A percentile compares a stretch with the other conserved stretches of the same genome.
Conservation (phyloP, 92 coral and sea anemone genomes). For the Paramuricea clavata region DNA sequence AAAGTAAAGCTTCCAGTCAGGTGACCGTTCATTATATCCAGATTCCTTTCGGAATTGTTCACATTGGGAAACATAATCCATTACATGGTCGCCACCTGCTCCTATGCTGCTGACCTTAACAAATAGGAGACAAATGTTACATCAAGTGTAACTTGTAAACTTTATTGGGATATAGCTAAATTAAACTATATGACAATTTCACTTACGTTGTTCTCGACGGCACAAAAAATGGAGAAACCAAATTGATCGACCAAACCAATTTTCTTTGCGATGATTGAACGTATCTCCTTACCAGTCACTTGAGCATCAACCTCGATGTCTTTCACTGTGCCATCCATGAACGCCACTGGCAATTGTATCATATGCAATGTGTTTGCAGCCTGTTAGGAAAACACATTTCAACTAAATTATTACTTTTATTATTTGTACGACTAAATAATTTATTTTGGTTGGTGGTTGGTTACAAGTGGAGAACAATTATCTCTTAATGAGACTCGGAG, state of each 20-base stretch:
- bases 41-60: constrained; percentile 85
- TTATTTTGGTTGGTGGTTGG: no score
- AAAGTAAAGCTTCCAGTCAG: constrained; percentile 77
- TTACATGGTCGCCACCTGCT: constrained; percentile 74
- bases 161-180: not conserved
- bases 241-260: constrained; percentile 74
- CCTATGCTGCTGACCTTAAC: constrained; percentile 89
- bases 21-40: constrained; percentile 61
- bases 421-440: no score
- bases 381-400: constrained; percentile 36
- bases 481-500: no score
- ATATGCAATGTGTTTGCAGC: constrained; percentile 75
- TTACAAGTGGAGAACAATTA: no score
- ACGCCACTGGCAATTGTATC: constrained; percentile 73
- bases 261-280: constrained; percentile 63
- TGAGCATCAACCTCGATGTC: constrained; percentile 80
- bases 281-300: constrained; percentile 78
- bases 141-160: not conserved
- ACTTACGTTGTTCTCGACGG: constrained; percentile 74
- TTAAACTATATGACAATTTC: not conserved
- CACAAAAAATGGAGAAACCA: constrained; percentile 88
- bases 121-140: not conserved
- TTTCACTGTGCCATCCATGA: constrained; percentile 77
- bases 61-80: constrained; percentile 84
- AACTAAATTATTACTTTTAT: not conserved